Evolutionary conservation across 2,797 vertebrate genomes (phyloP).

Genomic region (Helicolenus hilgendorfi): DNA sequence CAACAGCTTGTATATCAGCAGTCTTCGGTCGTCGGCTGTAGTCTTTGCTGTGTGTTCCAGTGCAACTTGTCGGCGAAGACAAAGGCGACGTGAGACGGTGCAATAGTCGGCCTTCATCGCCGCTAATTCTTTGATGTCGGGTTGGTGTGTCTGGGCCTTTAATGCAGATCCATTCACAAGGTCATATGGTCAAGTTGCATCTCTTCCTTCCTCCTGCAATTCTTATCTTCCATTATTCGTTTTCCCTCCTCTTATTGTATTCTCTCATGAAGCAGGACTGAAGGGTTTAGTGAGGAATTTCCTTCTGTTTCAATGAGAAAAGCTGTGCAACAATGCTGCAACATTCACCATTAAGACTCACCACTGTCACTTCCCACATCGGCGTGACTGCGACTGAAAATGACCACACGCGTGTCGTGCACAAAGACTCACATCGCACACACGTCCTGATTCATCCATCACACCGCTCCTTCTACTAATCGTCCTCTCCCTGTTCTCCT

Average conservation of each 20-base stretch:
- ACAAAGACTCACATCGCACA: neutral
- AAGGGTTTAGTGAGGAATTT: neutral
- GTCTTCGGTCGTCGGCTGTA: no score
- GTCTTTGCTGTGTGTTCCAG: no score
- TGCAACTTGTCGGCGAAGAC: no score
- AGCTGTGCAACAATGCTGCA: neutral
- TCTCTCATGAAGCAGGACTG: conserved; percentile 12
- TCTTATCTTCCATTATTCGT: conserved; percentile 8
- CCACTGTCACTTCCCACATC: conserved; percentile 1
- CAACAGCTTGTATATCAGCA: no score
- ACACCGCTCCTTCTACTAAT: conserved; percentile 4
- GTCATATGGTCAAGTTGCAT: conserved; percentile 27
- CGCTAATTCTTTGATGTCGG: no score
- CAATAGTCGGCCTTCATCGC: no score
- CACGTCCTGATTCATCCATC: conserved; percentile 14
- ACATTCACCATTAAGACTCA: conserved; percentile 1
- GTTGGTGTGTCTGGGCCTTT: neutral
- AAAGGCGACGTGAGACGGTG: no score
- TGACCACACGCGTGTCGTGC: neutral
- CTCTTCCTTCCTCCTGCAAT: conserved; percentile 38
- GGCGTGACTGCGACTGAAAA: neutral
- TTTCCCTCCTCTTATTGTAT: conserved; percentile 15
- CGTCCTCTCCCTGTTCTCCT: conserved; percentile 18
- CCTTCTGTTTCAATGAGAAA: neutral
- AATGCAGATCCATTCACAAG: conserved; percentile 19